phyloP scores from a whole-genome alignment of 2,888 invertebrate species.

The Chloromyia formosa region DNA sequence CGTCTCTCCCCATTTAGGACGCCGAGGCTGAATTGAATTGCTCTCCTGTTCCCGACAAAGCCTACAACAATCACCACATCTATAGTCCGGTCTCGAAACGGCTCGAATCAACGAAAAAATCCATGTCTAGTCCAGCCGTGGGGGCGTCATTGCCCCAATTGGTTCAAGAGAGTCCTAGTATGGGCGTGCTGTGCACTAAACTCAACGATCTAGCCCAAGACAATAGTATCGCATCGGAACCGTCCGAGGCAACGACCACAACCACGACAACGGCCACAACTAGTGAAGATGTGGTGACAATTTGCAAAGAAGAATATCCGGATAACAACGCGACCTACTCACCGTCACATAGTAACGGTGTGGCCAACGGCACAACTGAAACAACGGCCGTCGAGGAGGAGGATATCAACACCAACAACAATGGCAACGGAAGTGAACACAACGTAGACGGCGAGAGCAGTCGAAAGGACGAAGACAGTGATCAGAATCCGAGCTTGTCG shows the following conservation, averaged over 20 bases:
- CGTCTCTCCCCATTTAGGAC: not conserved
- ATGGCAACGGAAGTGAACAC: slow-evolving; percentile 40
- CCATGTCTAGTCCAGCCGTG: slow-evolving; percentile 63
- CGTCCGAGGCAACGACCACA: slow-evolving; percentile 62
- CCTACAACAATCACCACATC: slow-evolving; percentile 43
- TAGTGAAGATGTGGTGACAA: slow-evolving; percentile 63
- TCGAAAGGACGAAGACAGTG: slow-evolving; percentile 31
- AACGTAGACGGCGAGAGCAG: slow-evolving; percentile 30
- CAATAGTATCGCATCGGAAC: slow-evolving; percentile 63
- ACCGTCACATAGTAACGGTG: slow-evolving; percentile 40
- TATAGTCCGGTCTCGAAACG: slow-evolving; percentile 57
- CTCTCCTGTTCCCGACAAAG: slow-evolving; percentile 10
- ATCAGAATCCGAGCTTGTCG: slow-evolving; percentile 31
- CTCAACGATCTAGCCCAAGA: slow-evolving; percentile 60
- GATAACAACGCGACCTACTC: not conserved
- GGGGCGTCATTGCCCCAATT: slow-evolving; percentile 56
- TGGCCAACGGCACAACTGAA: slow-evolving; percentile 51
- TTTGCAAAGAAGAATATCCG: slow-evolving; percentile 57
- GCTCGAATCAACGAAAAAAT: slow-evolving; percentile 62
- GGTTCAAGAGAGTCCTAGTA: slow-evolving; percentile 62
- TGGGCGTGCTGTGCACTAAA: slow-evolving; percentile 57
- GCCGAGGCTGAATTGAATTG: not conserved
- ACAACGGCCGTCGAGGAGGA: slow-evolving; percentile 45
- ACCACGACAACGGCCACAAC: slow-evolving; percentile 64
- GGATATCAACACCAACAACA: slow-evolving; percentile 51